These are phyloP conservation scores for Cichlasoma orientale DNA, from an alignment of 2,797 vertebrate species.

Conservation along the genomic window DNA sequence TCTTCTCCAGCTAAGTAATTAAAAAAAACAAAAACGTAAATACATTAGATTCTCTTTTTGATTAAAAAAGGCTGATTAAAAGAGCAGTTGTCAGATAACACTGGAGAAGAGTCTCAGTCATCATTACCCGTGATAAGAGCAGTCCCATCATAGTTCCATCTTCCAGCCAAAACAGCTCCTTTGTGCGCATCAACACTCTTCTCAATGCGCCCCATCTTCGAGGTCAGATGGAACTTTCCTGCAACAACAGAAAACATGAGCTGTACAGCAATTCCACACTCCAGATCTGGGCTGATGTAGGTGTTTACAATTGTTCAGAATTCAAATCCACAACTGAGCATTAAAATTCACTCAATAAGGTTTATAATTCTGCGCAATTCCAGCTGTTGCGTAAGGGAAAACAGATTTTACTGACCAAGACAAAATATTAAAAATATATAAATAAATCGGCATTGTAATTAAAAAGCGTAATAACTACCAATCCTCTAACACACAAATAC, in stretches of 20 bases:
- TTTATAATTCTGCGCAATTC: slow-evolving; percentile 8
- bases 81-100: background rate
- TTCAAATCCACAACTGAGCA: background rate
- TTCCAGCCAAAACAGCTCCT: slow-evolving; percentile 92
- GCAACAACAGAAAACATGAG: slow-evolving; percentile 35
- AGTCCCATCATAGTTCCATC: slow-evolving; percentile 96
- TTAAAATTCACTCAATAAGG: background rate
- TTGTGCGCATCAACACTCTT: slow-evolving; percentile 95
- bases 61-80: background rate
- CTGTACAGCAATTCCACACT: background rate
- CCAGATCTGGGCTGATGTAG: background rate
- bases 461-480: background rate
- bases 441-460: slow-evolving; percentile 5
- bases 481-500: slow-evolving; percentile 8
- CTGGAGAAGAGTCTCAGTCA: background rate
- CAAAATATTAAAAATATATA: background rate
- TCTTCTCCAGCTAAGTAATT: slow-evolving; percentile 89
- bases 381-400: slow-evolving; percentile 13
- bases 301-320: background rate
- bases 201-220: slow-evolving; percentile 91
- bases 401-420: background rate
- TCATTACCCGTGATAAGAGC: slow-evolving; percentile 92
- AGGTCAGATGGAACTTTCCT: slow-evolving; percentile 96
- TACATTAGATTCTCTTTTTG: background rate
- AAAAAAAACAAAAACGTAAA: background rate